A percentile compares a stretch with the other conserved stretches of the same genome.
phyloP scores from a whole-genome alignment of 2,797 vertebrate species.

The Balearica regulorum region DNA sequence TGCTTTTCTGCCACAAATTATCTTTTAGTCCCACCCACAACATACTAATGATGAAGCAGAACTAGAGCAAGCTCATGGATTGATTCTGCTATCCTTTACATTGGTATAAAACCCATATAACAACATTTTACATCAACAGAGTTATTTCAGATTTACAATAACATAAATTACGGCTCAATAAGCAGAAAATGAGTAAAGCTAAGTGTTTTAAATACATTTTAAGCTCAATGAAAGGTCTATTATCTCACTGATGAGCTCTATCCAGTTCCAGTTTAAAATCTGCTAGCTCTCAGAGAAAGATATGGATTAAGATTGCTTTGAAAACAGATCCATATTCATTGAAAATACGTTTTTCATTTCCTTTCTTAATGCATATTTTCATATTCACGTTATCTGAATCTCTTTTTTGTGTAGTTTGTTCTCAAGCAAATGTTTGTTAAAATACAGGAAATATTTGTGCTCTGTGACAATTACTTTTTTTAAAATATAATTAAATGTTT shows the following conservation, averaged over 20 bases:
- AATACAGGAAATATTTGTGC: background rate
- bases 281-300: background rate
- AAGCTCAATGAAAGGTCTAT: background rate
- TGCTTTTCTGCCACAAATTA: background rate
- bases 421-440: background rate
- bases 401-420: background rate
- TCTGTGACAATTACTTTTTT: background rate
- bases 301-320: background rate
- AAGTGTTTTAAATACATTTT: background rate
- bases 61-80: background rate
- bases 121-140: background rate
- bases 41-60: background rate
- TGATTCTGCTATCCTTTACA: background rate
- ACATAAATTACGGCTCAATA: background rate
- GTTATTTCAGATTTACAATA: background rate
- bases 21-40: background rate
- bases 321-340: background rate
- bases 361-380: background rate
- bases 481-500: background rate
- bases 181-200: background rate
- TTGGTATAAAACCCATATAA: background rate
- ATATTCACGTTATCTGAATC: background rate
- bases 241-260: background rate
- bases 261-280: background rate
- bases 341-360: background rate